Evolutionary conservation across 2,113 vertebrate species (phyloP), one percentile per base, ranked within the genome.

Genomic region (Corythornis cristatus): DNA sequence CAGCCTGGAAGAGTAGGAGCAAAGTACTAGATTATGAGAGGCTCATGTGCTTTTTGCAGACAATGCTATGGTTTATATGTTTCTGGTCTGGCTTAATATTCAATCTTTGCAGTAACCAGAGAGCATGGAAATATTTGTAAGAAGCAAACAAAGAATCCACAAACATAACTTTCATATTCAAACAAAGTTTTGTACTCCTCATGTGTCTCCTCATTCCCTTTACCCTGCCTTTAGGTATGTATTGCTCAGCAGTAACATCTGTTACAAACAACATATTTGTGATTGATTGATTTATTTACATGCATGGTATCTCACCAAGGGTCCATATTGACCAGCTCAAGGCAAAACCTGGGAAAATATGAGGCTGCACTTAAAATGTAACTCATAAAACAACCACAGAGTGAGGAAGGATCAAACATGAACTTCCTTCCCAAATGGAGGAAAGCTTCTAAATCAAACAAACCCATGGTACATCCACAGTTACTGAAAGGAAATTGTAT

Each of bases 401-500:
- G 67, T 65, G 82, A 82, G 66, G 93, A 95, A 85, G 31, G 83
- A 26, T 91, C 88, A 11, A 28, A 72, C 70, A 81, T 78, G 60
- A 93, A 96, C 84, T 91, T 91, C 90, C 56, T 94, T 95, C 71
- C 65, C 45, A 76, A 86, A 61, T 79, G 45, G 76, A 93, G 23
- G 78, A 75, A 94, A 78, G 51, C 45, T 86, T 95, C 92, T 85
- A 92, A 93, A 95, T 83, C 76, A 95, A 94, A 90, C 56, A 96
- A 95, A 96, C 77, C 8, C 75, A 84, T 61, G 70, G 70, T 51
- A 72, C 64, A 91, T 37, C 74, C 76, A 90, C 88, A 95, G 68
- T 86, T 81, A 89, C 90, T 79, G 78, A 66, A 96, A 88, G 80
- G 60, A 76, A 87, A 73, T 86, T 92, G 72, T 94, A 81, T 89